A percentile compares a stretch with the other conserved stretches of the same genome.
These are phyloP conservation scores for Drosophila eohydei DNA, from an alignment of 2,888 invertebrate genomes.

Conservation along the genomic window DNA sequence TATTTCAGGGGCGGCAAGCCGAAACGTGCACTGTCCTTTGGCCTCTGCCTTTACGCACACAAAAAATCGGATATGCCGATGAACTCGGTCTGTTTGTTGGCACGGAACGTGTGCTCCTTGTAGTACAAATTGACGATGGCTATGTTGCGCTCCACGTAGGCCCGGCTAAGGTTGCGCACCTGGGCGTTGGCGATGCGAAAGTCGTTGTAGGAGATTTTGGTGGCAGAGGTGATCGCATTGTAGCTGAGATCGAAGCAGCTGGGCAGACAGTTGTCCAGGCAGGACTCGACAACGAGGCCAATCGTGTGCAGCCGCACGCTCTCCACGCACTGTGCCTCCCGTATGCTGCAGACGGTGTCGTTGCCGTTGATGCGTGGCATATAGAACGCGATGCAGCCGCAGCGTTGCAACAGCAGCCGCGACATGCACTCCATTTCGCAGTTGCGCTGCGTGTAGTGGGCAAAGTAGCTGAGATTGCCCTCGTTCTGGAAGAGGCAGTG, in stretches of 20 bases:
- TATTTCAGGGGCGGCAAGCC: neutral
- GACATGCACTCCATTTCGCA: constrained; percentile 93
- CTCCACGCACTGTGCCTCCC: constrained; percentile 87
- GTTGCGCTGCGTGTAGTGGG: constrained; percentile 91
- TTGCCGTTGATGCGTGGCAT: constrained; percentile 87
- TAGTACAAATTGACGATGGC: constrained; percentile 91
- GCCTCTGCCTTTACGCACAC: constrained; percentile 86
- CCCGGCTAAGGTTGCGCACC: constrained; percentile 52
- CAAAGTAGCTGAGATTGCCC: constrained; percentile 87
- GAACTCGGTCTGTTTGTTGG: constrained; percentile 90
- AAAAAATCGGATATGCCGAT: constrained; percentile 93
- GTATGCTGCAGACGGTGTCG: constrained; percentile 89
- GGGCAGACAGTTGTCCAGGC: constrained; percentile 88
- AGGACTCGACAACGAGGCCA: constrained; percentile 54
- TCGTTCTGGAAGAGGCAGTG: constrained; percentile 91
- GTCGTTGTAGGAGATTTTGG: constrained; percentile 85
- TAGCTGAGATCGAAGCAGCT: constrained; percentile 90
- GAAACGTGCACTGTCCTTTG: neutral
- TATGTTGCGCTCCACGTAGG: constrained; percentile 86
- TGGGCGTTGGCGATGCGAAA: constrained; percentile 57
- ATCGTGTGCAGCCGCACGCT: constrained; percentile 62
- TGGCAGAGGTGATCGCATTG: constrained; percentile 87
- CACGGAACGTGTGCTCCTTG: constrained; percentile 89
- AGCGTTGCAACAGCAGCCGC: constrained; percentile 86
- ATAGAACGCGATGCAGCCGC: constrained; percentile 80